A percentile compares a stretch with the other conserved stretches of the same genome.
These are phyloP conservation scores for Natator depressus DNA, from an alignment of 2,113 vertebrate species.

Conservation along the genomic window DNA sequence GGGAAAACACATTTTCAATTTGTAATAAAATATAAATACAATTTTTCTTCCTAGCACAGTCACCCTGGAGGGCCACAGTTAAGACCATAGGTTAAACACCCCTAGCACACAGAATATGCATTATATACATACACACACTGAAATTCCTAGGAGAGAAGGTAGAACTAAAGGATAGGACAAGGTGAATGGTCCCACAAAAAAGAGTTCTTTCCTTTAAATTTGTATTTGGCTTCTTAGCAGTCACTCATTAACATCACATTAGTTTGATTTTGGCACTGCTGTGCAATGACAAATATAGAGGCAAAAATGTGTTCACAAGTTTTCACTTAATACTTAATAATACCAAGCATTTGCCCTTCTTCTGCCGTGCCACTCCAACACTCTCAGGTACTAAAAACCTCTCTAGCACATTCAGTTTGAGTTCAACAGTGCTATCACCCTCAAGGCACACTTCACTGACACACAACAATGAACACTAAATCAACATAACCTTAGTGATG, in stretches of 20 bases:
- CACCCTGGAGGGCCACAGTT: too few relatives aligned
- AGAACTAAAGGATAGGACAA: not conserved
- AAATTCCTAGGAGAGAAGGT: not conserved
- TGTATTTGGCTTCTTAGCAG: fast-evolving
- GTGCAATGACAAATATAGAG: fast-evolving
- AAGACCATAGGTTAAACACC: too few relatives aligned
- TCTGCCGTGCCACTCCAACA: not conserved
- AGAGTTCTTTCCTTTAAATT: not conserved
- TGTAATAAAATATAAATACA: too few relatives aligned
- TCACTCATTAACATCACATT: not conserved
- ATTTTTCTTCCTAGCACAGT: too few relatives aligned
- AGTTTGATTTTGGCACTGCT: fast-evolving
- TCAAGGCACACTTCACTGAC: not conserved
- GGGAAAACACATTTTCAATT: too few relatives aligned
- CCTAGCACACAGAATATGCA: not conserved
- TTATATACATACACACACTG: not conserved
- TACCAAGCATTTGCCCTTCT: not conserved
- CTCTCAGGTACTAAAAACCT: not conserved
- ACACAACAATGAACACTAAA: not conserved
- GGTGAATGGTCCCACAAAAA: not conserved
- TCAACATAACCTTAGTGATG: not conserved
- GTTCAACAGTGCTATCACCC: not conserved
- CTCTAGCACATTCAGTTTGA: not conserved
- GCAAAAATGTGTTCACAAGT: not conserved
- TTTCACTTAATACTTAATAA: not conserved